Conservation (phyloP, 2,797 vertebrate species). For the Helarctos malayanus region DNA sequence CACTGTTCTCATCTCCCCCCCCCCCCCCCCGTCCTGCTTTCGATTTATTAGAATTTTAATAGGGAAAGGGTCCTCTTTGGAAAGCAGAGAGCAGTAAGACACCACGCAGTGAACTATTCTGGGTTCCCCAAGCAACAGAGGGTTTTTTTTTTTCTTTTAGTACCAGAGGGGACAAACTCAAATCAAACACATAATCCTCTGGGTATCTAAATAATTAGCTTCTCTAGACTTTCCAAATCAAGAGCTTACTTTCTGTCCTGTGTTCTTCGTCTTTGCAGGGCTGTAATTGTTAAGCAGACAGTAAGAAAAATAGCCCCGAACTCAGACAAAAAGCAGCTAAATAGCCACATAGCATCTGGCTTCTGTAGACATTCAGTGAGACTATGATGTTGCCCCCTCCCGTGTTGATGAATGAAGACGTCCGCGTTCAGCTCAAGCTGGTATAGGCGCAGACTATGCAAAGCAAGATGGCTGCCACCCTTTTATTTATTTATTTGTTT, state of each 20-base stretch:
- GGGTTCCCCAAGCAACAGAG: slow-evolving; percentile 20
- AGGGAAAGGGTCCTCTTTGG: slow-evolving; percentile 34
- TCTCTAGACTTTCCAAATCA: slow-evolving; percentile 51
- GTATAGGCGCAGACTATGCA: background rate
- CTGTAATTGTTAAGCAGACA: background rate
- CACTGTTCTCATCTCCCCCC: background rate
- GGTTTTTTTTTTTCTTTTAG: background rate
- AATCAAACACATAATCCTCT: slow-evolving; percentile 32
- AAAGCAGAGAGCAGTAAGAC: slow-evolving; percentile 19
- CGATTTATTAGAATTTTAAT: slow-evolving; percentile 41
- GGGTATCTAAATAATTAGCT: slow-evolving; percentile 78
- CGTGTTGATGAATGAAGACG: background rate
- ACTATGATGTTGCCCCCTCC: too few species aligned
- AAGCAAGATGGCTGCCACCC: background rate
- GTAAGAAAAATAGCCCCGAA: background rate
- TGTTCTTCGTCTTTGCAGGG: background rate
- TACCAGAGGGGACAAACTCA: slow-evolving; percentile 69
- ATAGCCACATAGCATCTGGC: background rate
- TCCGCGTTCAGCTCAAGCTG: background rate
- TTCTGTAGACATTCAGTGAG: background rate
- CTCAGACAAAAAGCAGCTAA: background rate
- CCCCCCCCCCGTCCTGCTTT: background rate
- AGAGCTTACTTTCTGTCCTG: slow-evolving; percentile 46
- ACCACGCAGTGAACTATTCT: slow-evolving; percentile 51
- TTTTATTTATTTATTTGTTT: background rate